A percentile compares a stretch with the other conserved stretches of the same genome.
Conservation (phyloP, 1,140 invertebrate species). For the Zelostemma sp. region DNA sequence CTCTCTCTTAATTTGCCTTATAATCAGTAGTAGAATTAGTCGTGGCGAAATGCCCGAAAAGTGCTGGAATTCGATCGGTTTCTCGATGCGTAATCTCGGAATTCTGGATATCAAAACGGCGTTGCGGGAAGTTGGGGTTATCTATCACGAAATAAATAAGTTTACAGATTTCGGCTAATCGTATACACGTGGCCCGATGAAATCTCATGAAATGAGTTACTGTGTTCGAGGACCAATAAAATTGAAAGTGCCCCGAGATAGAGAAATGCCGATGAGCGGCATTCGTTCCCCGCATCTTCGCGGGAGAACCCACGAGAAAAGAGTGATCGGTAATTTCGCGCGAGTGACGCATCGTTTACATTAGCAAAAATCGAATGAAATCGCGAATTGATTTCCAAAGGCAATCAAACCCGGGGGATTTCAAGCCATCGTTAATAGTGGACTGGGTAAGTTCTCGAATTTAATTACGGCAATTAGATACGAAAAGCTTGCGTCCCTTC, state of each 20-base stretch:
- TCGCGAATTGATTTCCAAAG: slow-evolving; percentile 13
- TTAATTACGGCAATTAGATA: slow-evolving; percentile 65
- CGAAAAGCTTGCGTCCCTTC: slow-evolving; percentile 53
- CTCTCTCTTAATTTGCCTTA: neutral
- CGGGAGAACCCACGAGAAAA: neutral
- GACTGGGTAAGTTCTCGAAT: slow-evolving; percentile 64
- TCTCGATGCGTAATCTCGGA: neutral
- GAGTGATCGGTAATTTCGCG: neutral
- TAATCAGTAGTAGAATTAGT: neutral
- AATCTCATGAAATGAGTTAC: slow-evolving; percentile 63
- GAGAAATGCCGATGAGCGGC: slow-evolving; percentile 5
- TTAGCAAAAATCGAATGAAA: neutral
- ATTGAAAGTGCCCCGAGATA: slow-evolving; percentile 48
- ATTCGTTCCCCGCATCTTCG: slow-evolving; percentile 39
- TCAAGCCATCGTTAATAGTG: slow-evolving; percentile 42
- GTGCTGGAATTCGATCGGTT: neutral
- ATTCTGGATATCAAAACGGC: slow-evolving; percentile 7
- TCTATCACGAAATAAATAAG: slow-evolving; percentile 65
- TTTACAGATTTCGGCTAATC: slow-evolving; percentile 65
- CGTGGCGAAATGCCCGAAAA: neutral
- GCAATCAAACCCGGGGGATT: slow-evolving; percentile 36
- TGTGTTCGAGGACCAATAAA: slow-evolving; percentile 57
- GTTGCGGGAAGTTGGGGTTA: slow-evolving; percentile 60
- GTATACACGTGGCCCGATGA: slow-evolving; percentile 49
- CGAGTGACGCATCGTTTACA: too few relatives aligned